Percentiles rank a stretch among this genome's conserved stretches.
Conservation (phyloP, 1,140 invertebrate species). For the Heterodera schachtii region DNA sequence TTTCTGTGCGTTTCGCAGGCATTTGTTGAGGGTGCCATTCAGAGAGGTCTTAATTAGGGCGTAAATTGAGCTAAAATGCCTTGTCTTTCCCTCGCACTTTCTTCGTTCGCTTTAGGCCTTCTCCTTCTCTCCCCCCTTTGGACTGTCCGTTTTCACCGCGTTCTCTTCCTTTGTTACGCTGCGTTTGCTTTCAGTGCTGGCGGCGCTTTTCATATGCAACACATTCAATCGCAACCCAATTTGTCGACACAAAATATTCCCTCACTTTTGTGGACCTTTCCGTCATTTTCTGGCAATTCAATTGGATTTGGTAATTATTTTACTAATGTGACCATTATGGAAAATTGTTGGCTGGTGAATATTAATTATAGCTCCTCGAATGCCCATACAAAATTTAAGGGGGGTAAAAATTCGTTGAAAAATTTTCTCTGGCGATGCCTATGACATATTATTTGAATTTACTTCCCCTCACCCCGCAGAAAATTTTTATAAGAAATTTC, state of each 20-base stretch:
- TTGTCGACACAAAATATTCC: neutral
- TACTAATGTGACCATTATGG: neutral
- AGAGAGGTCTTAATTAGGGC: slow-evolving; percentile 13
- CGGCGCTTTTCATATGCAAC: neutral
- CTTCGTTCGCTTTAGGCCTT: slow-evolving; percentile 8
- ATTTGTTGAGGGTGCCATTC: slow-evolving; percentile 9
- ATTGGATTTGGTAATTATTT: neutral
- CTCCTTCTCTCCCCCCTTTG: slow-evolving; percentile 6
- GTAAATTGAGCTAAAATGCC: neutral
- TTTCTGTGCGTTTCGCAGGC: slow-evolving; percentile 5
- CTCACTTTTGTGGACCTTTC: neutral
- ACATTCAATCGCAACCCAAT: neutral
- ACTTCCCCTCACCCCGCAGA: too few relatives aligned
- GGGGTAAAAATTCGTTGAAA: too few relatives aligned
- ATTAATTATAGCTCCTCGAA: too few relatives aligned
- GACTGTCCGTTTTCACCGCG: slow-evolving; percentile 3
- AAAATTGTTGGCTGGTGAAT: too few relatives aligned
- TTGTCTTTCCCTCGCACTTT: neutral
- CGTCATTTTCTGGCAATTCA: too few relatives aligned
- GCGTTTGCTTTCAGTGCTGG: slow-evolving; percentile 12
- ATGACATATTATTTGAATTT: too few relatives aligned
- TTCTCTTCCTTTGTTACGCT: slow-evolving; percentile 13
- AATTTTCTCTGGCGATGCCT: too few relatives aligned
- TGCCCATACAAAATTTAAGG: too few relatives aligned
- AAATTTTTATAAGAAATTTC: too few relatives aligned